These are phyloP conservation scores for Delphinapterus leucas DNA, from an alignment of 2,113 vertebrate genomes.

Conservation along the genomic window DNA sequence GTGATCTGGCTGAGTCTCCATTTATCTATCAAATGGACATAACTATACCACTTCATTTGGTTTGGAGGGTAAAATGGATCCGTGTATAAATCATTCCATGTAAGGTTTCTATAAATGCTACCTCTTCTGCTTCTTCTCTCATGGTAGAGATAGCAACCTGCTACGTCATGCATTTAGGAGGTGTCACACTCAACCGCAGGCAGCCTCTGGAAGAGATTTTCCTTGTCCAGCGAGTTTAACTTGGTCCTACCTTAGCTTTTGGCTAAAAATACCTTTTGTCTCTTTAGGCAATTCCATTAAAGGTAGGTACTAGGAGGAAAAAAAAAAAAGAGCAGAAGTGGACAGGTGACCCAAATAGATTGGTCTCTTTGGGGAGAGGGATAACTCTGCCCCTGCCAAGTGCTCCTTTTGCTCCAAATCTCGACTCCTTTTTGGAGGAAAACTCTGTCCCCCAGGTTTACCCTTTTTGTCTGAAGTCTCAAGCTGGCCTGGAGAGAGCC, in stretches of 20 bases:
- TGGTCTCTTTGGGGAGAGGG: neutral
- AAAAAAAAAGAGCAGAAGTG: neutral
- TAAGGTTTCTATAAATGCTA: neutral
- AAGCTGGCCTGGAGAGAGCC: neutral
- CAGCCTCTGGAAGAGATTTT: neutral
- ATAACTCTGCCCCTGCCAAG: neutral
- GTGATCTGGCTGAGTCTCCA: neutral
- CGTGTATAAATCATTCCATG: neutral
- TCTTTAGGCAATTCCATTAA: neutral
- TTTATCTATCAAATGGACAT: neutral
- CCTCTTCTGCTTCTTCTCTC: neutral
- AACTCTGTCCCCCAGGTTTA: neutral
- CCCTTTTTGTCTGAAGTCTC: neutral
- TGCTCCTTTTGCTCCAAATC: neutral
- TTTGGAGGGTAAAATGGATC: neutral
- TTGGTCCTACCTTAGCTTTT: neutral
- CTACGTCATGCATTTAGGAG: neutral
- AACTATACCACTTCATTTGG: neutral
- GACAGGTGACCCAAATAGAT: neutral
- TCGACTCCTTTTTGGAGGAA: neutral
- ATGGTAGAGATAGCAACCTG: neutral
- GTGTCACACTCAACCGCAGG: accelerated
- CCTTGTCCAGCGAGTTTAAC: neutral
- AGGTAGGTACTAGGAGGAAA: neutral
- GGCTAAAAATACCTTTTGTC: neutral